These are phyloP conservation scores for Okamejei kenojei DNA, from an alignment of 2,797 vertebrate genomes.

Conservation along the genomic window DNA sequence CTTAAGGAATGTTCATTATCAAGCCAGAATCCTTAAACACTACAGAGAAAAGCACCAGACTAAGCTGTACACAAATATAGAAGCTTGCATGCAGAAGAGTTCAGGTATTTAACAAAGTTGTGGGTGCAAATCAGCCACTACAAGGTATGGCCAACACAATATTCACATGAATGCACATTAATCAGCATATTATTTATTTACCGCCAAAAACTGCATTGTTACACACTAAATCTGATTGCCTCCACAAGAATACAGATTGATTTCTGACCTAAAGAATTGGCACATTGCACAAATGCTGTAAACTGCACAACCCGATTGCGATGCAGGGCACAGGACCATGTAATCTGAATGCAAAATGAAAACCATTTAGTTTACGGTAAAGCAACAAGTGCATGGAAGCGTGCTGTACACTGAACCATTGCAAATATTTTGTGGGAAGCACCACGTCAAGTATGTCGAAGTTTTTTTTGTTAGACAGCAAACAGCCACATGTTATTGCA, in stretches of 20 bases:
- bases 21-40: background rate
- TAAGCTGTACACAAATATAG: background rate
- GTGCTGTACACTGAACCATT: background rate
- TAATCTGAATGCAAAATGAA: background rate
- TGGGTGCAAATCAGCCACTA: background rate
- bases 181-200: background rate
- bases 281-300: background rate
- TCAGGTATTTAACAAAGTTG: background rate
- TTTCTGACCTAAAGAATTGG: background rate
- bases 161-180: too few relatives aligned
- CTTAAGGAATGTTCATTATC: constrained; percentile 15
- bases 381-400: background rate
- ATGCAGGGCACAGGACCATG: background rate
- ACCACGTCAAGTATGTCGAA: background rate
- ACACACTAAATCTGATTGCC: background rate
- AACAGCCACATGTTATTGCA: background rate
- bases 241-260: background rate
- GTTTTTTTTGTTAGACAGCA: background rate
- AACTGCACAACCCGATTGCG: background rate
- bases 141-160: background rate
- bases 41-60: background rate
- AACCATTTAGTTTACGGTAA: background rate
- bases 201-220: background rate
- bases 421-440: background rate
- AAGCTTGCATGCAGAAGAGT: background rate